Percentiles rank a stretch among this genome's conserved stretches.
Evolutionary conservation across 2,797 vertebrate genomes (phyloP).

Genomic region (Alosa sapidissima): DNA sequence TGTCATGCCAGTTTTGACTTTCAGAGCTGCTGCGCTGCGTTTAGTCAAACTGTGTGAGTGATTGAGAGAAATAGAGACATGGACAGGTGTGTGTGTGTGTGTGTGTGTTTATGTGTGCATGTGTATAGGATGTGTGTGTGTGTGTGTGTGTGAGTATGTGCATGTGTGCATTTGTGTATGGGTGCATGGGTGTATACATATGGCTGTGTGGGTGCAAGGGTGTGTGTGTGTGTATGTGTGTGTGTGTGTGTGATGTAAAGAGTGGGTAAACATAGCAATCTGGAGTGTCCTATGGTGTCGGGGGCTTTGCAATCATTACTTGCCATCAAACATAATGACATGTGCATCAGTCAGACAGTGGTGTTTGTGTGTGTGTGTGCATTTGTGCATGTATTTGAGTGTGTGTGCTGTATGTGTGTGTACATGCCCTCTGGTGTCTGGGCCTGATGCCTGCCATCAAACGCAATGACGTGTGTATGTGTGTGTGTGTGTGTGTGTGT

Average conservation of each 20-base stretch:
- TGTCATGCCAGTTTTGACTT: neutral
- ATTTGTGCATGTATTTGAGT: neutral
- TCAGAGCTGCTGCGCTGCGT: neutral
- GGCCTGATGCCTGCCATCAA: conserved; percentile 78
- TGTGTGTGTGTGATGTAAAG: neutral
- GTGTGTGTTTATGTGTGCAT: neutral
- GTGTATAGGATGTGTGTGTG: neutral
- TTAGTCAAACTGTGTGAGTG: conserved; percentile 19
- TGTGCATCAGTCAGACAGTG: conserved; percentile 81
- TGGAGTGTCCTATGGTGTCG: neutral
- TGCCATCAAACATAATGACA: conserved; percentile 79
- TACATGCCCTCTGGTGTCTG: too few relatives aligned
- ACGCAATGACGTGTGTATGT: conserved; percentile 68
- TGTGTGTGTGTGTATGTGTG: neutral
- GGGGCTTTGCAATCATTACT: conserved; percentile 63
- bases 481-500: neutral
- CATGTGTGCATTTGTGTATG: neutral
- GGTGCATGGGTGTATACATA: neutral
- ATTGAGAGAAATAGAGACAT: conserved; percentile 3
- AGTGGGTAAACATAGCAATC: neutral
- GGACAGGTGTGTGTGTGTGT: conserved; percentile 2
- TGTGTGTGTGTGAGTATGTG: neutral
- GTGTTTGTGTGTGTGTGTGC: neutral
- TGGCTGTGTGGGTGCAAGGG: neutral
- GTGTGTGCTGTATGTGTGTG: neutral